Conservation (phyloP, 2,888 invertebrate genomes). For the Leucophora obtusa region DNA sequence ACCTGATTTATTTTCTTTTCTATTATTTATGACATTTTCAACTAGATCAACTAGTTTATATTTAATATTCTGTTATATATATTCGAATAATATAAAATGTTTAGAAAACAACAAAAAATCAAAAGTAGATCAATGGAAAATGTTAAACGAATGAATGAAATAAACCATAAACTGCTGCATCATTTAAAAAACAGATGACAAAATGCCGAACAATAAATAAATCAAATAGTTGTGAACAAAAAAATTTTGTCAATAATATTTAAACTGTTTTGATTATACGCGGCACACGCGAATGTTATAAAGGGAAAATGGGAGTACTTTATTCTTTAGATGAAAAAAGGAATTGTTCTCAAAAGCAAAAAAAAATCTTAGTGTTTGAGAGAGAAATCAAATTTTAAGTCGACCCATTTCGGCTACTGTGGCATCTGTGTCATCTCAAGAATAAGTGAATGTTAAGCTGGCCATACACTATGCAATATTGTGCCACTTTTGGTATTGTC, state of each 20-base stretch:
- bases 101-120: neutral
- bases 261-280: neutral
- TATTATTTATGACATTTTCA: neutral
- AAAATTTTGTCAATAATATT: neutral
- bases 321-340: too few species aligned
- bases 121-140: slow-evolving; percentile 1
- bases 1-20: slow-evolving; percentile 40
- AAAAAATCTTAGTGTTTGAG: too few species aligned
- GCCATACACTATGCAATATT: too few species aligned
- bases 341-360: too few species aligned
- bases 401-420: too few species aligned
- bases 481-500: too few species aligned
- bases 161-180: neutral
- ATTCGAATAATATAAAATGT: neutral
- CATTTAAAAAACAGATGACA: neutral
- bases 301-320: neutral
- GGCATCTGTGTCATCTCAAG: too few species aligned
- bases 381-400: too few species aligned
- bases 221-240: neutral
- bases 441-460: too few species aligned
- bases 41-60: neutral
- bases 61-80: neutral
- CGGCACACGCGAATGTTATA: neutral
- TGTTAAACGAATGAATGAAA: neutral
- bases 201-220: neutral